Evolutionary conservation across 2,888 invertebrate species (phyloP), one percentile per base, ranked within the genome.

Genomic region (Bedellia somnulentella): DNA sequence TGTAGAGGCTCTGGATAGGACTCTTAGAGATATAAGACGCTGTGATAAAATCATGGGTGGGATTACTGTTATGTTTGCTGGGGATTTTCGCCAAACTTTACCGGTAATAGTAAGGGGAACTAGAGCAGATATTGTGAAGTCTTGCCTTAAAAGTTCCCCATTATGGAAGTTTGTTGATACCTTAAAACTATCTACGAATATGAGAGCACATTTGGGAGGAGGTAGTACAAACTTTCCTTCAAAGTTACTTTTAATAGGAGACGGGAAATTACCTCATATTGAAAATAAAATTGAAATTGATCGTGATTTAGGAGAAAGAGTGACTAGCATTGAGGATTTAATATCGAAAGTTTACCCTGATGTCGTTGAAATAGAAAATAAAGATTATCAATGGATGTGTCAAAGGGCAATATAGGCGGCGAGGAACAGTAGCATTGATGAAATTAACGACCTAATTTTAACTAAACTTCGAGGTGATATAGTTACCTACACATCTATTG

Each of bases 161-260:
- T n/a, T n/a, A n/a, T n/a, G n/a, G n/a, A n/a, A n/a, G n/a, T n/a
- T 32, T 30, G 35, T 42, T n/a, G 13, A 40, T 23, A 38, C 10
- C 12, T 32, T 42, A 36, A 38, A 40, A 36, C 24, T 44, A 34
- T 24, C 32, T 16, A 41, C 37, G 15, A 41, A 43, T 37, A 43
- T 43, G 42, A 39, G 43, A 38, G 42, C 37, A 32, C 37, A 39
- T 38, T 38, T 42, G 23, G 32, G 32, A 14, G 38, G 39, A 37
- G 39, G 35, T 35, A 40, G 35, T 35, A 34, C 16, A 36, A 36
- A 12, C 36, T 37, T 41, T 35, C 33, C 37, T 32, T 37, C 36
- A 39, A 41, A 40, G 28, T 37, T 39, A 40, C 37, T 42, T 40
- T 38, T 32, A 36, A 34, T 41, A 37, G 41, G 37, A 38, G 36